Evolutionary conservation across 2,113 vertebrate genomes (phyloP), one percentile per base, ranked within the genome.

Genomic region (Plecturocebus donacophilus): DNA sequence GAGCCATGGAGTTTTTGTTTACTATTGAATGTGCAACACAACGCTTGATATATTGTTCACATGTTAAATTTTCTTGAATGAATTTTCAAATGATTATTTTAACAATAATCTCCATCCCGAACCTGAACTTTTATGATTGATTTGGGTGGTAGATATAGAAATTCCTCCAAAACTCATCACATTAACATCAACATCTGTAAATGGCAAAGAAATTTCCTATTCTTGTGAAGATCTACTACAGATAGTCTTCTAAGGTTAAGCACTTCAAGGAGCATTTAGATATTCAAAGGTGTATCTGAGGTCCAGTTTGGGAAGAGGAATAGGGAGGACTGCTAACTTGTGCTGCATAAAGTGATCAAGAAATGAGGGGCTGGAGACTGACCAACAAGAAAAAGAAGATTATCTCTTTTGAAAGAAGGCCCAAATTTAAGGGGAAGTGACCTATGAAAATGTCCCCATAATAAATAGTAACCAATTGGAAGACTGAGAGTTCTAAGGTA

Each of bases 21-120:
- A 35, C 4, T 45, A 14, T 3, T 45, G 10, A 79, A 27, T 75
- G 8, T 1, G 38, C 12, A 66, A 47, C 23, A 54, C 13, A 81
- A 25, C 9, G 14, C 0, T 4, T 92, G 35, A 3, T 1, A 20
- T 71, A 27, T 1, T 42, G 52, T 27, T 56, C 8, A 2, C 5
- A 45, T 38, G 4, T 49, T 70, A 95, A 77, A 17, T 0, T 73
- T 94, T 90, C 11, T 56, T 30, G 42, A 73, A 73, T 83, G 6
- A 79, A 40, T 83, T 71, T 71, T 73, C 16, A 40, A 87, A 16
- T 64, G 27, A 64, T 64, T 64, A 64, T 64, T 64, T 64, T 64
- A 64, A 64, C 61, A 92, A 83, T 52, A 42, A 77, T 21, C 5
- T 73, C 19, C 4, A 71, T 45, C 9, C 2, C 30, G 5, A 82